Conservation (phyloP, 2,888 invertebrate genomes). For the Spicauda simplicius region DNA sequence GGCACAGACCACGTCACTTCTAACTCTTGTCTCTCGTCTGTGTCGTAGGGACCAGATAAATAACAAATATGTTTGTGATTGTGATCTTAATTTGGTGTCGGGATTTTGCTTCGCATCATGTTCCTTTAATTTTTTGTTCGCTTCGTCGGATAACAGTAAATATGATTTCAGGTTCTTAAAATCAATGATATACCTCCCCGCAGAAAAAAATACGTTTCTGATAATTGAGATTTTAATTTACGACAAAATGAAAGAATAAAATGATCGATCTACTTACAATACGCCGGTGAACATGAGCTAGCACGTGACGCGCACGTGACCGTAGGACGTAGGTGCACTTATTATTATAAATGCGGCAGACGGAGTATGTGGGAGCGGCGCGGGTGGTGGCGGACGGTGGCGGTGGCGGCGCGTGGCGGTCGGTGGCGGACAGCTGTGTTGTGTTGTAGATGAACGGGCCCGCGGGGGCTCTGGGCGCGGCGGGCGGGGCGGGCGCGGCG, state of each 20-base stretch:
- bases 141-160: constrained; percentile 8
- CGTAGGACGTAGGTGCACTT: background rate
- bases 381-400: constrained; percentile 34
- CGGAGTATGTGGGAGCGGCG: constrained; percentile 1
- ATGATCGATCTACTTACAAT: no score
- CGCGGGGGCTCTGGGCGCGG: constrained; percentile 51
- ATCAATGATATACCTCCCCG: background rate
- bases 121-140: constrained; percentile 8
- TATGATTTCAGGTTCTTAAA: background rate
- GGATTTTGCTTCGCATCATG: constrained; percentile 18
- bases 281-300: no score
- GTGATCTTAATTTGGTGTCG: constrained; percentile 39
- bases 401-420: constrained; percentile 36
- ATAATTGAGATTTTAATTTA: background rate
- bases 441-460: constrained; percentile 87
- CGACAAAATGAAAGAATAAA: no score
- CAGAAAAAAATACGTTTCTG: background rate
- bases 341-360: background rate
- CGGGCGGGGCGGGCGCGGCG: no score
- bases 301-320: background rate
- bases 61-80: constrained; percentile 31
- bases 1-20: constrained; percentile 58
- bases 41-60: constrained; percentile 35
- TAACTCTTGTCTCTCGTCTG: constrained; percentile 49
- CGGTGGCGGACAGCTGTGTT: constrained; percentile 54